Evolutionary conservation across 2,888 invertebrate genomes (phyloP), one percentile per base, ranked within the genome.

Genomic region (Melieria picta): DNA sequence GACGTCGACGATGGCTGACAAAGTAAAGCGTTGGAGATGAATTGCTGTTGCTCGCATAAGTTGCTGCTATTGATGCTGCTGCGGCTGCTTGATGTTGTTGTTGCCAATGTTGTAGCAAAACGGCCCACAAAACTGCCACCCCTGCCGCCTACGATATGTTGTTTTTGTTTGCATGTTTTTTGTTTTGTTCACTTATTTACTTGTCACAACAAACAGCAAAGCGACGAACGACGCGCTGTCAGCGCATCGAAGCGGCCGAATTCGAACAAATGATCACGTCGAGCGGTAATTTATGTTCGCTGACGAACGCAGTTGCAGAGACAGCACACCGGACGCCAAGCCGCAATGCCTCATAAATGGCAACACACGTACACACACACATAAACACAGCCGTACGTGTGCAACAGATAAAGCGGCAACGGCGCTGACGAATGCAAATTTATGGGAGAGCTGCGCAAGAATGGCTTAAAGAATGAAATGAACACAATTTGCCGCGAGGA

Each of bases 341-440:
- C 47, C 48, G 62, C 30, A 42, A 43, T 43, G 62, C 13, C 62
- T 47, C 47, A 16, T 1, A 62, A 47, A 48, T 47, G 48, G 5
- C 30, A 4, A 30, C 48, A 7, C 16, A 56, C 30, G 10, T 13
- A 16, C 46, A 57, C 46, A 56, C 45, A 42, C 5, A 60, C 11
- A 60, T 10, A 16, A 43, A 57, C 30, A 16, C 30, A 13, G 42
- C 4, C 43, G 42, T 57, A 30, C 47, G 46, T 56, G 30, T 5
- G 5, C 57, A 48, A 30, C 56, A 7, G 42, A 43, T 16, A 56
- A 11, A 43, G 46, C 56, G 43, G 6, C 61, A 62, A 62, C 55
- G 58, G 11, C 42, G 65, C 57, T 65, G 71, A 66, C 65, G 71
- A 47, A 66, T 71, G 71, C 56, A 65, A 71, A 71, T 71, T 71